A percentile compares a stretch with the other conserved stretches of the same genome.
Evolutionary conservation across 2,797 vertebrate genomes (phyloP).

Genomic region (Onychomys arenicola): DNA sequence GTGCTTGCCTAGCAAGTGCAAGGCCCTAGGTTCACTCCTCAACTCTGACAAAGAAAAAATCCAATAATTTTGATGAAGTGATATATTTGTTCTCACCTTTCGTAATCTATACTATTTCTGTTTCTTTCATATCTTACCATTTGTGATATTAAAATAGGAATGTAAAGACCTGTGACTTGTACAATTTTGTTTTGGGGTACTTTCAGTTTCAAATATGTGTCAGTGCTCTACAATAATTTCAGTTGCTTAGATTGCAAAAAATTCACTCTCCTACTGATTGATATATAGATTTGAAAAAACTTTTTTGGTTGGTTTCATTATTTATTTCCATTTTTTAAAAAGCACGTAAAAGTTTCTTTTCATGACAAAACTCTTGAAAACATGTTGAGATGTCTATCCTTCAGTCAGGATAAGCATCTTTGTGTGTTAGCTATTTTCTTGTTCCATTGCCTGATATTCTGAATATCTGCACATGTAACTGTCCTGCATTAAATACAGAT

Average conservation of each 20-base stretch:
- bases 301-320: background rate
- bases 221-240: background rate
- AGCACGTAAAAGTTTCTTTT: background rate
- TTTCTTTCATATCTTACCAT: background rate
- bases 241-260: constrained; percentile 3
- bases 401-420: background rate
- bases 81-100: background rate
- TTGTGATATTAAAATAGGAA: background rate
- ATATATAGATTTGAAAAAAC: background rate
- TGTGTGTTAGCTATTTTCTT: background rate
- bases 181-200: background rate
- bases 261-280: background rate
- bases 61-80: constrained; percentile 3
- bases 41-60: too few relatives aligned
- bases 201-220: background rate
- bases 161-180: background rate
- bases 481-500: background rate
- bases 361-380: background rate
- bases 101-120: background rate
- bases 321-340: background rate
- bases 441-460: background rate
- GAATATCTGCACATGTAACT: background rate
- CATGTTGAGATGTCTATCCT: background rate
- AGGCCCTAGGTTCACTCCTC: too few relatives aligned
- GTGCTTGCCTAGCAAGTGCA: too few relatives aligned